These are phyloP conservation scores for Acronicta alni DNA, from an alignment of 2,888 invertebrate genomes.

Conservation along the genomic window DNA sequence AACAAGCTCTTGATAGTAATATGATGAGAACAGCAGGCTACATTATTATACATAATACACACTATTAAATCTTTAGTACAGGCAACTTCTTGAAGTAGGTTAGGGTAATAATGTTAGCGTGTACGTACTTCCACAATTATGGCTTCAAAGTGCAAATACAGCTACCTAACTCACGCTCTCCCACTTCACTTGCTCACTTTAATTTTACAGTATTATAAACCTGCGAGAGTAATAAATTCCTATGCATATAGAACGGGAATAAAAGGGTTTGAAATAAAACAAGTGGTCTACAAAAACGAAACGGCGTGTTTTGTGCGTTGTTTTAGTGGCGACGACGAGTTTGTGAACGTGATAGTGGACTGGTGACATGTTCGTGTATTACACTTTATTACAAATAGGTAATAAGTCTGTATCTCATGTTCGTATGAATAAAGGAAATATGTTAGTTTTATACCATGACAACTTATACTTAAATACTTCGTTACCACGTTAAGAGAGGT, in stretches of 20 bases:
- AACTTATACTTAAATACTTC: too few species aligned
- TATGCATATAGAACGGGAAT: constrained; percentile 45
- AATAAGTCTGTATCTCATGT: neutral
- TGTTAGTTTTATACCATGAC: too few species aligned
- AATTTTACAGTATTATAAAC: constrained; percentile 45
- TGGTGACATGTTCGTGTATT: constrained; percentile 21
- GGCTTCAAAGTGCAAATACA: constrained; percentile 36
- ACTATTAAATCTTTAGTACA: constrained; percentile 1
- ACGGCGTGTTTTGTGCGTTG: constrained; percentile 34
- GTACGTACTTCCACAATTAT: constrained; percentile 28
- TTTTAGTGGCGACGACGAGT: constrained; percentile 28
- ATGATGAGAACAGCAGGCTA: too few species aligned
- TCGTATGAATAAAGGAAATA: too few species aligned
- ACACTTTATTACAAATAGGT: constrained; percentile 33
- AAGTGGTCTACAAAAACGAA: constrained; percentile 35
- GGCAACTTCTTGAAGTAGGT: constrained; percentile 18
- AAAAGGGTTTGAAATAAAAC: constrained; percentile 45
- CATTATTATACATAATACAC: neutral
- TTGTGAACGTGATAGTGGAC: constrained; percentile 17
- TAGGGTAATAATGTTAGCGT: constrained; percentile 1
- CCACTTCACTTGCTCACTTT: constrained; percentile 19
- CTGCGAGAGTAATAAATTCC: constrained; percentile 25
- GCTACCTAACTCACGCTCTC: constrained; percentile 20
- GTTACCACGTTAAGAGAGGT: too few species aligned
- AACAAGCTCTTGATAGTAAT: too few species aligned